These are phyloP conservation scores for Drosophila yakuba DNA, from an alignment of 1,140 invertebrate species.

Conservation along the genomic window DNA sequence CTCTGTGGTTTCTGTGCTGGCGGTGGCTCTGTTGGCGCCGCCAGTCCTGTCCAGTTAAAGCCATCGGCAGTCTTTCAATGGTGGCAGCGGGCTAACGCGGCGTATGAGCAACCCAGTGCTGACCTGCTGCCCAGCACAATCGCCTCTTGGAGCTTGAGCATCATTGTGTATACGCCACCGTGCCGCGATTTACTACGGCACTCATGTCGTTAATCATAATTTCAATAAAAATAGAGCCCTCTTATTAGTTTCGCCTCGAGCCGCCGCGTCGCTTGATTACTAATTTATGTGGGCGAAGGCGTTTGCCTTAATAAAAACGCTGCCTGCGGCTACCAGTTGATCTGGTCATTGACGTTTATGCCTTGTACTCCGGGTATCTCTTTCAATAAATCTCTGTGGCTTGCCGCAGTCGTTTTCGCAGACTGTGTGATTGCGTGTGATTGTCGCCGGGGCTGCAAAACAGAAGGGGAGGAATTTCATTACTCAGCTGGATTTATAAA, in stretches of 20 bases:
- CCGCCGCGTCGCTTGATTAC: conserved; percentile 62
- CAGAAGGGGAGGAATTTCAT: conserved; percentile 28
- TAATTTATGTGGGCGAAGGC: conserved; percentile 64
- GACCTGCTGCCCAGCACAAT: conserved; percentile 44
- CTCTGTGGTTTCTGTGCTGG: conserved; percentile 39
- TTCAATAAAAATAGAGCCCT: conserved; percentile 79
- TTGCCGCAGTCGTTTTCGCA: conserved; percentile 1
- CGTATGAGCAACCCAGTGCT: conserved; percentile 41
- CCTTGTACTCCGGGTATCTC: conserved; percentile 38
- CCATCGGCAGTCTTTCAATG: conserved; percentile 59
- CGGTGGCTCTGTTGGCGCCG: conserved; percentile 54
- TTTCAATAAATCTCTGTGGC: conserved; percentile 31
- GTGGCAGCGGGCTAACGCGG: conserved; percentile 26
- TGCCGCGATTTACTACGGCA: conserved; percentile 12
- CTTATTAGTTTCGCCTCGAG: conserved; percentile 65
- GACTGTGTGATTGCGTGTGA: conserved; percentile 25
- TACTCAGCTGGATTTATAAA: conserved; percentile 43
- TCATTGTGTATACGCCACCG: conserved; percentile 31
- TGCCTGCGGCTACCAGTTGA: conserved; percentile 52
- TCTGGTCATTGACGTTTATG: conserved; percentile 53
- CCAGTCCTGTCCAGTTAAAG: conserved; percentile 56
- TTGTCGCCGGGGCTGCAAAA: conserved; percentile 31
- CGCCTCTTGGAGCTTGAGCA: conserved; percentile 20
- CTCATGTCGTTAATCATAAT: conserved; percentile 77
- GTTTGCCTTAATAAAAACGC: conserved; percentile 69